phyloP scores from a whole-genome alignment of 2,797 vertebrate genomes.

The Lophius americanus region DNA sequence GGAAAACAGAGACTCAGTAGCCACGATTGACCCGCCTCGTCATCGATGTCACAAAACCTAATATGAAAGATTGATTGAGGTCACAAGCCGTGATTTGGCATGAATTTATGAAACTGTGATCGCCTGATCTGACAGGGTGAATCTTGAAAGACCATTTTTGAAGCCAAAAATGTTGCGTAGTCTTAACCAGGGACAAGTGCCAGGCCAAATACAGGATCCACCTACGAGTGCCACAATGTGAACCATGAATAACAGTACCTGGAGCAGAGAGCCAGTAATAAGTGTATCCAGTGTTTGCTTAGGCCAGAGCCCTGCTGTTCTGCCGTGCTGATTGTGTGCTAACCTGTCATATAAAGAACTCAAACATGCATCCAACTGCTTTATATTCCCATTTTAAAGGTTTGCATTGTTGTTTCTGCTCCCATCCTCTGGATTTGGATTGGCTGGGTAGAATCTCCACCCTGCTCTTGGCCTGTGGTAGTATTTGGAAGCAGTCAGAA shows the following conservation, averaged over 20 bases:
- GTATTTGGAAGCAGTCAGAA: slow-evolving; percentile 34
- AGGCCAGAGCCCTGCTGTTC: slow-evolving; percentile 22
- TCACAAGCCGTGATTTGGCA: no score
- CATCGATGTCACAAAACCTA: no score
- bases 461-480: slow-evolving; percentile 41
- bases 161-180: no score
- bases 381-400: slow-evolving; percentile 40
- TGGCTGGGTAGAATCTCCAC: slow-evolving; percentile 46
- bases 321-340: slow-evolving; percentile 21
- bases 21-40: no score
- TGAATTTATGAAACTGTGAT: no score
- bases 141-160: no score
- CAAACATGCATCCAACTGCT: slow-evolving; percentile 45
- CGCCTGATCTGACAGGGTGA: no score
- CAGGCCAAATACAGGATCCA: slow-evolving; percentile 17
- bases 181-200: no score
- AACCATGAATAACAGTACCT: slow-evolving; percentile 48
- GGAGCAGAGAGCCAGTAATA: slow-evolving; percentile 28
- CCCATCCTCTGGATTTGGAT: slow-evolving; percentile 30
- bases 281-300: slow-evolving; percentile 6
- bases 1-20: no score
- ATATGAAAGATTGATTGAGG: no score
- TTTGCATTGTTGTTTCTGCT: slow-evolving; percentile 33
- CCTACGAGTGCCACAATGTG: slow-evolving; percentile 4
- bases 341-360: slow-evolving; percentile 30